Evolutionary conservation across 2,113 vertebrate species (phyloP), one percentile per base, ranked within the genome.

Genomic region (Austrofundulus limnaeus): DNA sequence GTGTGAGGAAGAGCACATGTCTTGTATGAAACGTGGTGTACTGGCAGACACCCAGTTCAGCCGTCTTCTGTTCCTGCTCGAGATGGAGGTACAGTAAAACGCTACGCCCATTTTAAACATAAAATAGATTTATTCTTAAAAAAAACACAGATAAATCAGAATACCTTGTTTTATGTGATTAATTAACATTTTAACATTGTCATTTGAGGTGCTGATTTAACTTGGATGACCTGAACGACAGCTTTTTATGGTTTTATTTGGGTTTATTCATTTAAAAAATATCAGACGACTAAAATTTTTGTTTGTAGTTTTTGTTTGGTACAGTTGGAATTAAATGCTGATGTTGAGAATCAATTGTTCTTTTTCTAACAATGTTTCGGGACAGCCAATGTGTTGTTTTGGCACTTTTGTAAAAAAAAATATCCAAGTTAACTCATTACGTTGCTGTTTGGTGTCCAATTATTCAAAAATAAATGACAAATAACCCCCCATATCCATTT

Each of bases 21-120:
- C 70, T 75, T 66, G 61, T 62, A 72, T 86, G 77, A 69, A 86
- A 45, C 66, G 64, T 84, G 84, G 77, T 72, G 51, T 76, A 49
- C 50, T 86, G 78, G 85, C 70, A 11, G 71, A 61, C 62, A 72
- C 68, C 72, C 78, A 85, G 38, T 54, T 68, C 84, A 63, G 74
- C 73, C 76, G 52, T 78, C 57, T 65, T 52, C 51, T 58, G 41
- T 49, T 81, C 46, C 54, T 42, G 45, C 54, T 66, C 20, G 49
- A 72, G 49, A 52, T 70, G 41, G 59, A 74, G 50, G 37, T 50
- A 17, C 41, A 66, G 21, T 54, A 19, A 62, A 57, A 75, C 55
- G 39, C 19, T 60, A 31, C 34, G 24, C 24, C 38, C 28, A 28
- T 71, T 19, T 57, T 20, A 55, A 54, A 48, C 11, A 43, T n/a